A percentile compares a stretch with the other conserved stretches of the same genome.
Conservation (phyloP, 2,888 invertebrate species). For the Drosophila incognita region DNA sequence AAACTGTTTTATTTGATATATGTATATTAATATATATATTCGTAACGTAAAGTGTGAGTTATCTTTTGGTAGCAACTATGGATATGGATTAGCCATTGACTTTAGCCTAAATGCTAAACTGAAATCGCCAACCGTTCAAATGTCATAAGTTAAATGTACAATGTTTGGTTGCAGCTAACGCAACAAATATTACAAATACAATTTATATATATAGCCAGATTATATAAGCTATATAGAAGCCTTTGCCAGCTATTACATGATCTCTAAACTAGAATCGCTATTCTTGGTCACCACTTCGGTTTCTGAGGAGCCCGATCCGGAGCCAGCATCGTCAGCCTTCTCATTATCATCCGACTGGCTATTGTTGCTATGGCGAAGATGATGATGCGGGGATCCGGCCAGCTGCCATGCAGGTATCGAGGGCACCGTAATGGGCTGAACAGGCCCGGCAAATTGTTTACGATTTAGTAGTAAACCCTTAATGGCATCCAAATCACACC, state of each 20-base stretch:
- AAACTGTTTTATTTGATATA: constrained; percentile 54
- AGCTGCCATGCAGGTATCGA: constrained; percentile 94
- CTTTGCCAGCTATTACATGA: constrained; percentile 87
- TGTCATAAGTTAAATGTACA: constrained; percentile 39
- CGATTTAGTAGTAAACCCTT: constrained; percentile 91
- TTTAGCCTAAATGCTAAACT: constrained; percentile 36
- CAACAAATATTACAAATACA: constrained; percentile 24
- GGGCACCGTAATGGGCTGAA: constrained; percentile 86
- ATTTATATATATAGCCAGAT: constrained; percentile 26
- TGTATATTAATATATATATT: constrained; percentile 43
- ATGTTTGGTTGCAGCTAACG: constrained; percentile 20
- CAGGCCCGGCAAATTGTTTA: constrained; percentile 92
- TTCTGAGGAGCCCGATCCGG: constrained; percentile 89
- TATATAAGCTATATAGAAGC: constrained; percentile 20
- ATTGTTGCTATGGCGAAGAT: constrained; percentile 77
- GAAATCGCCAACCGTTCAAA: constrained; percentile 40
- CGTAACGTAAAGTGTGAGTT: constrained; percentile 27
- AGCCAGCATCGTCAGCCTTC: constrained; percentile 87
- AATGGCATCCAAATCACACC: constrained; percentile 89
- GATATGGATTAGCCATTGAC: constrained; percentile 43
- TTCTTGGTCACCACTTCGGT: constrained; percentile 91
- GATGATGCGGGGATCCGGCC: constrained; percentile 81
- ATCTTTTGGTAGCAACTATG: constrained; percentile 56
- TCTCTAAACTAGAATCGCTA: constrained; percentile 91
- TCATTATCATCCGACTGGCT: constrained; percentile 85